Evolutionary conservation across 1,140 invertebrate species (phyloP), one percentile per base, ranked within the genome.

Genomic region (Oedothorax gibbosus): DNA sequence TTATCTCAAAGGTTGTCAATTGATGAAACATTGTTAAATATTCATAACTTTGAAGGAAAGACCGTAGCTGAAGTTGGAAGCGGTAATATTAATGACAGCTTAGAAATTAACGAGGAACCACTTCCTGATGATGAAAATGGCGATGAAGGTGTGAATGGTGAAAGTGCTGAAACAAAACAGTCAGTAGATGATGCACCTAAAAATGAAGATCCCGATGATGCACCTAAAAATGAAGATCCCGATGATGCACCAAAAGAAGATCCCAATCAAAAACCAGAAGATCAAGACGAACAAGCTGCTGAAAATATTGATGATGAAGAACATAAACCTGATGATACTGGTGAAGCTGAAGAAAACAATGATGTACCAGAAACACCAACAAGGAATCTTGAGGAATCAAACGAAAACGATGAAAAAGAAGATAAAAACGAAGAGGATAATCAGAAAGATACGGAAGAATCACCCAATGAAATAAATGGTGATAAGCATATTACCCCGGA

Each of bases 21-120:
- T 35, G 60, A 76, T 15, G 54, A 66, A 18, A 54, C 11, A 21
- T 7, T 35, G 54, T 10, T 1, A 14, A 65, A 18, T 7, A 50
- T 81, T 15, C 64, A 83, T 56, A 68, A 85, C 21, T 60, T 56
- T 7, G 82, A 85, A 77, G 72, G 53, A n/a, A 69, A 57, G 50
- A 69, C 82, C 6, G 73, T 77, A 35, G 82, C 72, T 66, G 72
- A 76, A 56, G 73, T 77, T 50, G 73, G 73, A 11, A 77, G 72
- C 51, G 82, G 73, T 10, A 68, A 85, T 49, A 18, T 15, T 20
- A 35, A 57, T 10, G 82, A 75, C n/a, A 60, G 9, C 53, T 51
- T 15, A 53, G 73, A 85, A 51, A 49, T 18, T 15, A 62, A 21
- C 6, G 66, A 85, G 10, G 83, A 77, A 14, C 14, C 35, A 21